Evolutionary conservation across 2,113 vertebrate genomes (phyloP).

Genomic region (mouse (Mus musculus)): GRCm39 chr5:150710501-150711000

Average conservation of each 20-base stretch:
- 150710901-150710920: not conserved
- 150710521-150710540: not conserved
- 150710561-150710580: not conserved
- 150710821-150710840: not conserved
- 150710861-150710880: slow-evolving; percentile 3
- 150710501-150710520: not conserved
- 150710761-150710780: not conserved
- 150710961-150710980: not conserved
- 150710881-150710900: not conserved
- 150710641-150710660: not conserved
- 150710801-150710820: not conserved
- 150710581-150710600: too few relatives aligned
- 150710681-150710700: too few relatives aligned
- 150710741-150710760: not conserved
- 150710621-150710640: too few relatives aligned
- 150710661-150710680: not conserved
- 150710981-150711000: not conserved
- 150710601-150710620: too few relatives aligned
- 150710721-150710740: not conserved
- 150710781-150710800: not conserved
- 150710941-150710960: not conserved
- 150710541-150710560: not conserved
- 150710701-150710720: not conserved
- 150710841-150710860: not conserved
- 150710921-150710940: not conserved